Percentiles rank a stretch among this genome's conserved stretches.
phyloP scores from a whole-genome alignment of 2,888 invertebrate species.

The Lomographa bimaculata region DNA sequence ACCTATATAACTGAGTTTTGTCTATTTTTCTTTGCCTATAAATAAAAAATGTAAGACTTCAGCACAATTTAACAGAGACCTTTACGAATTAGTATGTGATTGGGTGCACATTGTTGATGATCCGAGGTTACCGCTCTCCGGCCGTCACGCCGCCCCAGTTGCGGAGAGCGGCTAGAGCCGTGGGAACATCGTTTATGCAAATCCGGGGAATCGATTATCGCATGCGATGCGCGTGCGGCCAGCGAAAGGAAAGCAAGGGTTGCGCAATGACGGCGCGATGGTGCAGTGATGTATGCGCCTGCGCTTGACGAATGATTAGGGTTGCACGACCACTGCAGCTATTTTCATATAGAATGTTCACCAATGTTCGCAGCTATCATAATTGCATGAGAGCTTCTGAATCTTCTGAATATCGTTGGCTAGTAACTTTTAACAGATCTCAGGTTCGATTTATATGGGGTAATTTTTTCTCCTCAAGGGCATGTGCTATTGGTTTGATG shows the following conservation, averaged over 20 bases:
- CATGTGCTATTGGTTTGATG: too few species aligned
- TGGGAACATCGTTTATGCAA: conserved; percentile 77
- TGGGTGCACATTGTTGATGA: conserved; percentile 37
- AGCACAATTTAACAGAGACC: conserved; percentile 12
- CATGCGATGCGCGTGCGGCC: conserved; percentile 44
- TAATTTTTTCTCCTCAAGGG: too few species aligned
- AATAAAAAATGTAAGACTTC: too few species aligned
- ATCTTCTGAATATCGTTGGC: too few species aligned
- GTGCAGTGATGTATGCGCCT: conserved; percentile 4
- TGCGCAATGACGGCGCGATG: conserved; percentile 49
- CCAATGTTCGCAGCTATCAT: too few species aligned
- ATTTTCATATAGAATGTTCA: too few species aligned
- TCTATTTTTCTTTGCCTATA: too few species aligned
- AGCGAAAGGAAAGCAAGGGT: conserved; percentile 71
- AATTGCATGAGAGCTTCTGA: too few species aligned
- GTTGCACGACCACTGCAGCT: not conserved
- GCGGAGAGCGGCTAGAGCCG: conserved; percentile 62
- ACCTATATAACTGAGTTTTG: too few species aligned
- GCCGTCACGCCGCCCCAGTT: conserved; percentile 65
- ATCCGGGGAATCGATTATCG: conserved; percentile 76
- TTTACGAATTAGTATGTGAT: conserved; percentile 22
- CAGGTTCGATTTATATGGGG: too few species aligned
- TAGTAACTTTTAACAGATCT: too few species aligned
- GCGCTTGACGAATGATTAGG: not conserved
- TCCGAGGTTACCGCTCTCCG: conserved; percentile 67